Evolutionary conservation across 2,888 invertebrate genomes (phyloP).

Genomic region (Drosophila nr. perissopoda): DNA sequence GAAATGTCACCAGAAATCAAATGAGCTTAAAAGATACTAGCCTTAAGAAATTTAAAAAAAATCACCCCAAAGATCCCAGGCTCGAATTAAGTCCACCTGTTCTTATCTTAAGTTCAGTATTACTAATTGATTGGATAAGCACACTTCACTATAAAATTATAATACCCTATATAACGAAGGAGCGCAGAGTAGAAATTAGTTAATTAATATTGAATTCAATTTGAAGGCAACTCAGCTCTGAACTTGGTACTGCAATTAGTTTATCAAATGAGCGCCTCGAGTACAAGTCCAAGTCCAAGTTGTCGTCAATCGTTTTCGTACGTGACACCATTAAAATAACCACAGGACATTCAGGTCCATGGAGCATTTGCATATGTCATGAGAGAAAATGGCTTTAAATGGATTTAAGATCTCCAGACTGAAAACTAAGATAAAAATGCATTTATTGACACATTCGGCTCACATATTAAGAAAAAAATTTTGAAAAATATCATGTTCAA

Average conservation of each 20-base stretch:
- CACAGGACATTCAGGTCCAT: not conserved
- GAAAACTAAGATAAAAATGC: not conserved
- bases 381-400: not conserved
- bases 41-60: slow-evolving; percentile 54
- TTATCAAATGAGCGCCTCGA: slow-evolving; percentile 67
- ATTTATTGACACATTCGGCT: not conserved
- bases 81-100: not conserved
- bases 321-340: slow-evolving; percentile 58
- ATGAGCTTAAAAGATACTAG: slow-evolving; percentile 19
- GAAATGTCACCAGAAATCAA: slow-evolving; percentile 55
- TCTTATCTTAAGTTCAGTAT: not conserved
- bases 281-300: slow-evolving; percentile 22
- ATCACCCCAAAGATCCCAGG: not conserved
- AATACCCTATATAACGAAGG: slow-evolving; percentile 28
- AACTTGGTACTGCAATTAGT: slow-evolving; percentile 56
- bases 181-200: slow-evolving; percentile 64
- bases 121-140: not conserved
- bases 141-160: not conserved
- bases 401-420: not conserved
- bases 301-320: slow-evolving; percentile 21
- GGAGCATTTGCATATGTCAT: not conserved
- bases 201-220: slow-evolving; percentile 77
- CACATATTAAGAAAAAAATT: not conserved
- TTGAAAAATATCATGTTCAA: not conserved
- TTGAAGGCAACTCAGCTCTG: slow-evolving; percentile 36